Evolutionary conservation across 2,797 vertebrate species (phyloP).

Genomic region (Emydoidea blandingii): DNA sequence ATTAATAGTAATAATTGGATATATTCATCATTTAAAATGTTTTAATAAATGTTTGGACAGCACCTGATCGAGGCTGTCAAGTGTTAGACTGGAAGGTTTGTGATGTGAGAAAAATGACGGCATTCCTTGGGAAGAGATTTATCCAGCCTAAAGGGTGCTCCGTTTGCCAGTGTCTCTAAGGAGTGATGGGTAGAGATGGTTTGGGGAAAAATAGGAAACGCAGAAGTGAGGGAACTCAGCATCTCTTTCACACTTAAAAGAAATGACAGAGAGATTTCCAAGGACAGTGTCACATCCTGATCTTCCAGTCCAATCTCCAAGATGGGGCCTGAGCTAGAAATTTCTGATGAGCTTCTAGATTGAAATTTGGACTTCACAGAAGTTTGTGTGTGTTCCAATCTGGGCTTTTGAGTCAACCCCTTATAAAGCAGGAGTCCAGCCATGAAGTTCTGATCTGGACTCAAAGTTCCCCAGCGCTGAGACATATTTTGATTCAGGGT

Average conservation of each 20-base stretch:
- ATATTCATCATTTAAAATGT: conserved; percentile 91
- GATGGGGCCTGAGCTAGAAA: neutral
- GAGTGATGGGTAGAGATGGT: conserved; percentile 45
- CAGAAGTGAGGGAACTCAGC: neutral
- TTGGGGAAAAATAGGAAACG: conserved; percentile 17
- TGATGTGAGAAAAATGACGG: conserved; percentile 83
- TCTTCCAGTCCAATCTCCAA: neutral
- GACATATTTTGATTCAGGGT: conserved; percentile 39
- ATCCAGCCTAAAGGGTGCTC: conserved; percentile 73
- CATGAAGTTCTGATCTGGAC: neutral
- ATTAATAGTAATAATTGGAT: conserved; percentile 92
- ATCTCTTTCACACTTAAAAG: neutral
- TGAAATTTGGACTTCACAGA: neutral
- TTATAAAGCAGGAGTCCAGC: neutral
- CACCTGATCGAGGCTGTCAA: conserved; percentile 86
- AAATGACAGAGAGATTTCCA: neutral
- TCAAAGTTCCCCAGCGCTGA: neutral
- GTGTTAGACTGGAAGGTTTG: conserved; percentile 80
- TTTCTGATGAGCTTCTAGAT: conserved; percentile 2
- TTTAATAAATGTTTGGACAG: conserved; percentile 92
- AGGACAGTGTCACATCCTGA: neutral
- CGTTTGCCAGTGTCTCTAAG: conserved; percentile 66
- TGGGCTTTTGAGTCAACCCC: neutral
- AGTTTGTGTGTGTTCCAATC: neutral
- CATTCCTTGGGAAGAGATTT: conserved; percentile 80